Evolutionary conservation across 2,888 invertebrate genomes (phyloP).

Genomic region (Mesorhabditis sp.): DNA sequence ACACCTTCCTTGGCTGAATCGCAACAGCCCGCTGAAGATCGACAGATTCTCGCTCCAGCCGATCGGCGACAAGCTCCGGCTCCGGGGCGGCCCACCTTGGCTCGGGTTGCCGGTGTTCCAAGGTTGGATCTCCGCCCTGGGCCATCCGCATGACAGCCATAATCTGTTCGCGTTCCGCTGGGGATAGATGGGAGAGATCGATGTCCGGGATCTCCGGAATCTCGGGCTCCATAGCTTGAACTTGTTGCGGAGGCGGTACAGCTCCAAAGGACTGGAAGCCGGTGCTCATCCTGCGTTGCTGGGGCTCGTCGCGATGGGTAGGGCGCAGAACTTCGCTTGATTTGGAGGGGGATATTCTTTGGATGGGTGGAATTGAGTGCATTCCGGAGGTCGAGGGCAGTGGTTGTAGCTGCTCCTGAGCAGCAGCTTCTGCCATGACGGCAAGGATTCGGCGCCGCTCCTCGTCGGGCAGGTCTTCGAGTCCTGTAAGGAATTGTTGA

Average conservation of each 20-base stretch:
- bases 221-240: not conserved
- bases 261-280: no score
- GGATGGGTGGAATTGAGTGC: not conserved
- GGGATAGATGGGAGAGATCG: constrained; percentile 25
- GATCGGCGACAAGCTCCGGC: constrained; percentile 7
- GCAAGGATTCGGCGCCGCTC: constrained; percentile 67
- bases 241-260: no score
- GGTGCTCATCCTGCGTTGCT: no score
- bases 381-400: not conserved
- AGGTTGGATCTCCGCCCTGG: constrained; percentile 12
- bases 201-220: not conserved
- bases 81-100: constrained; percentile 6
- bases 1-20: not conserved
- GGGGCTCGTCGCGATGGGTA: no score
- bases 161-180: constrained; percentile 36
- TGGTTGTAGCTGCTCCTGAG: constrained; percentile 20
- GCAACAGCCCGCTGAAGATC: not conserved
- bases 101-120: not conserved
- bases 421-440: constrained; percentile 68
- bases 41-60: not conserved
- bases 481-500: constrained; percentile 16
- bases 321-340: not conserved
- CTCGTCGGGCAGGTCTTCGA: constrained; percentile 64
- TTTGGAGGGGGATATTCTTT: not conserved
- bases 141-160: constrained; percentile 35